phyloP scores from a whole-genome alignment of 2,797 vertebrate genomes.

The Anableps anableps region DNA sequence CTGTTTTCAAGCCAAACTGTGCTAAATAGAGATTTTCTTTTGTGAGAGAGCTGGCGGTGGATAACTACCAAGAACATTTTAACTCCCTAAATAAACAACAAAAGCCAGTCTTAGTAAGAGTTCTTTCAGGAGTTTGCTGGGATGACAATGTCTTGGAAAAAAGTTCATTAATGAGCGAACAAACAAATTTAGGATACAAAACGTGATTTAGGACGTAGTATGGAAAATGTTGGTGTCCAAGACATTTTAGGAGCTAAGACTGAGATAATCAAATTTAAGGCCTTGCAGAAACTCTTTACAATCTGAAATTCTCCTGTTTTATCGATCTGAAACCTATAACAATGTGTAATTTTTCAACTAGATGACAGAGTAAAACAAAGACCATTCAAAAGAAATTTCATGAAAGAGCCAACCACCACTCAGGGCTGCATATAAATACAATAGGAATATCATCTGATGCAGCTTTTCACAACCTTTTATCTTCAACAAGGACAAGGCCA shows the following conservation, averaged over 20 bases:
- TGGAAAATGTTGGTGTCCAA: neutral
- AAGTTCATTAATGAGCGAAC: neutral
- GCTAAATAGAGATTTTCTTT: neutral
- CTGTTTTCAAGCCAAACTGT: neutral
- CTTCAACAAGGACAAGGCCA: constrained; percentile 49
- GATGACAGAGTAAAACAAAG: neutral
- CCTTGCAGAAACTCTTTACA: neutral
- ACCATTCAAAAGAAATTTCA: neutral
- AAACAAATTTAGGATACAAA: neutral
- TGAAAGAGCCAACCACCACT: neutral
- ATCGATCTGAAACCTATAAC: neutral
- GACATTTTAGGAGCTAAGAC: neutral
- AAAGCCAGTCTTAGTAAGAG: neutral
- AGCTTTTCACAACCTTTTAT: constrained; percentile 4
- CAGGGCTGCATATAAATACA: neutral
- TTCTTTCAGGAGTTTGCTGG: neutral
- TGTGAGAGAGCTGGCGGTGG: neutral
- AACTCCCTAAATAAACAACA: neutral
- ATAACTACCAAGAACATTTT: neutral
- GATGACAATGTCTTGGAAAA: neutral
- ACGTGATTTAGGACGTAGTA: neutral
- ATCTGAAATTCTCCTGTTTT: neutral
- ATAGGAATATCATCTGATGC: neutral
- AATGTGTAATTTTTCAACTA: neutral
- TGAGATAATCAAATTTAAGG: neutral